phyloP scores from a whole-genome alignment of 2,113 vertebrate species.

The Rhea americana region DNA sequence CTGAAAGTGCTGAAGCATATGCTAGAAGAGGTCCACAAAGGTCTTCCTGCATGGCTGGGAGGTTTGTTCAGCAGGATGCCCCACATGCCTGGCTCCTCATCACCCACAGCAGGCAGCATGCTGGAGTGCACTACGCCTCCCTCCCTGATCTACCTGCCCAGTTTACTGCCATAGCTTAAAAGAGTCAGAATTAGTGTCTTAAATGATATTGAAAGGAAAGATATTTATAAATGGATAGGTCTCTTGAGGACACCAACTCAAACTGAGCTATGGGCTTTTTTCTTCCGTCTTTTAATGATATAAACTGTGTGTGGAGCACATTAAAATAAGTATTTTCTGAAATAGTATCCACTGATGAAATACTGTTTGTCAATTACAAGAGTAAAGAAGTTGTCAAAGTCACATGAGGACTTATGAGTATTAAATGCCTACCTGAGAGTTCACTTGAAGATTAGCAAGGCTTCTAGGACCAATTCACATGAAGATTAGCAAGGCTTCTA shows the following conservation, averaged over 20 bases:
- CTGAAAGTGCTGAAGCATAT: neutral
- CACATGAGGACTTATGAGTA: neutral
- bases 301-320: neutral
- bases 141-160: fast-evolving
- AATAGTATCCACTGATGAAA: neutral
- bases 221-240: neutral
- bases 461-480: neutral
- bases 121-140: neutral
- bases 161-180: neutral
- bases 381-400: neutral
- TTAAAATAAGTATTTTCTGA: neutral
- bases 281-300: neutral
- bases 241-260: neutral
- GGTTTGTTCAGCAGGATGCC: neutral
- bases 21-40: neutral
- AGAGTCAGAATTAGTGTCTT: neutral
- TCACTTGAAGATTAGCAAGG: neutral
- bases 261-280: neutral
- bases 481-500: neutral
- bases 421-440: neutral
- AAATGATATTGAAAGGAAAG: neutral
- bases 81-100: fast-evolving
- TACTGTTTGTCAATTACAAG: neutral
- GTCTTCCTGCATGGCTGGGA: neutral
- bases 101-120: fast-evolving